Conservation (phyloP, 1,140 invertebrate genomes). For the Rhizoglyphus robini region DNA sequence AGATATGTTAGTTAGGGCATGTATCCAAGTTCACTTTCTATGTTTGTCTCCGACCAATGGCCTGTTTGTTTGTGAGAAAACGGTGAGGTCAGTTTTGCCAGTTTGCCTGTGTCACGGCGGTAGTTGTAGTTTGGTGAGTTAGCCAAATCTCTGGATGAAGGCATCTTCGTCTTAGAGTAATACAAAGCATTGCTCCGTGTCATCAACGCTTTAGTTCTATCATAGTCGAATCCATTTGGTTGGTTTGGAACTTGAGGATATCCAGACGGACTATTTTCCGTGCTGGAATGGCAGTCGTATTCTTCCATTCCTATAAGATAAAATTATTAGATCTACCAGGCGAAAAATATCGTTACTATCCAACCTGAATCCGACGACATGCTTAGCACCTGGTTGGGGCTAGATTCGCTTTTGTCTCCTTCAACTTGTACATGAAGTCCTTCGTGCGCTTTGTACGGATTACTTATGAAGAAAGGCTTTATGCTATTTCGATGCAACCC, state of each 20-base stretch:
- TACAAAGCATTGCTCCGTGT: neutral
- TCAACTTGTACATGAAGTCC: neutral
- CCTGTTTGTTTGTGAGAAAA: neutral
- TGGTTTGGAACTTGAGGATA: neutral
- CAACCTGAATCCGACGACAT: slow-evolving; percentile 14
- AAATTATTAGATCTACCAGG: neutral
- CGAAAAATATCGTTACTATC: neutral
- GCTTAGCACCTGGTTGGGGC: neutral
- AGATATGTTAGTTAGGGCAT: slow-evolving; percentile 26
- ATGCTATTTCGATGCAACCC: neutral
- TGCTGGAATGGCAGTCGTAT: slow-evolving; percentile 7
- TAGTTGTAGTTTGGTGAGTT: neutral
- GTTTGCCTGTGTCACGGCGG: neutral
- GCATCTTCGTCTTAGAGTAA: neutral
- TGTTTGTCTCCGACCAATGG: slow-evolving; percentile 26
- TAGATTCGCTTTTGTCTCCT: neutral
- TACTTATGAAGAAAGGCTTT: slow-evolving; percentile 5
- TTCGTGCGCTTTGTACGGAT: neutral
- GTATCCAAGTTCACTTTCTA: slow-evolving; percentile 24
- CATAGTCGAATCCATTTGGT: neutral
- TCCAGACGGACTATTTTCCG: neutral
- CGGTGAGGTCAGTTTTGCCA: neutral
- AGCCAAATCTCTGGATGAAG: neutral
- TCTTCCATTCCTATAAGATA: slow-evolving; percentile 15
- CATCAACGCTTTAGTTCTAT: neutral